Conservation (phyloP, 2,888 invertebrate genomes). For the Gymnoscelis rufifasciata region DNA sequence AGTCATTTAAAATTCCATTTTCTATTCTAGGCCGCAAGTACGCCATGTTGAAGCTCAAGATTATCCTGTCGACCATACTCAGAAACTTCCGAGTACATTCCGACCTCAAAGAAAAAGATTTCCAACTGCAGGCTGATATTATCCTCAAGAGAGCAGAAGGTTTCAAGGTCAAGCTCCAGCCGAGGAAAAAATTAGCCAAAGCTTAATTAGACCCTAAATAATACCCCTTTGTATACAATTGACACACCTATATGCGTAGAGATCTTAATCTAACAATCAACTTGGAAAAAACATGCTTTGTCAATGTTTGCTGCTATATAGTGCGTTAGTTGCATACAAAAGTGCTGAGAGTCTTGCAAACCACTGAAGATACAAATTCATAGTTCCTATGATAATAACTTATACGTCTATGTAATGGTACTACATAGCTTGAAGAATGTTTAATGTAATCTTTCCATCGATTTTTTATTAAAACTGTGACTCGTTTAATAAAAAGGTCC, state of each 20-base stretch:
- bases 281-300: not conserved
- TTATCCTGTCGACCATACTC: slow-evolving; percentile 85
- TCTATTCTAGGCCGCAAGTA: slow-evolving; percentile 83
- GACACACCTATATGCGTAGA: too few species aligned
- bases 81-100: slow-evolving; percentile 85
- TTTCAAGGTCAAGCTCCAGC: slow-evolving; percentile 84
- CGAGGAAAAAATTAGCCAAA: slow-evolving; percentile 77
- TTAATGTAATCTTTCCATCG: too few species aligned
- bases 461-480: too few species aligned
- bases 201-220: slow-evolving; percentile 38
- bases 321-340: too few species aligned
- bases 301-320: too few species aligned
- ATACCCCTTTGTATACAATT: too few species aligned
- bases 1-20: slow-evolving; percentile 7
- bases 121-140: slow-evolving; percentile 86
- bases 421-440: too few species aligned
- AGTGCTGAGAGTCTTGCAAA: too few species aligned
- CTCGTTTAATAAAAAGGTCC: too few species aligned
- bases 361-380: too few species aligned
- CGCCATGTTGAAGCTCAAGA: slow-evolving; percentile 88
- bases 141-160: slow-evolving; percentile 88
- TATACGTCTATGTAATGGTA: too few species aligned
- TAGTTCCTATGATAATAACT: too few species aligned
- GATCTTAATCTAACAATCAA: not conserved
- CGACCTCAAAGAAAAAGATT: slow-evolving; percentile 83